Percentiles rank a stretch among this genome's conserved stretches.
These are phyloP conservation scores for Melanargia galathea DNA, from an alignment of 2,888 invertebrate species.

Conservation along the genomic window DNA sequence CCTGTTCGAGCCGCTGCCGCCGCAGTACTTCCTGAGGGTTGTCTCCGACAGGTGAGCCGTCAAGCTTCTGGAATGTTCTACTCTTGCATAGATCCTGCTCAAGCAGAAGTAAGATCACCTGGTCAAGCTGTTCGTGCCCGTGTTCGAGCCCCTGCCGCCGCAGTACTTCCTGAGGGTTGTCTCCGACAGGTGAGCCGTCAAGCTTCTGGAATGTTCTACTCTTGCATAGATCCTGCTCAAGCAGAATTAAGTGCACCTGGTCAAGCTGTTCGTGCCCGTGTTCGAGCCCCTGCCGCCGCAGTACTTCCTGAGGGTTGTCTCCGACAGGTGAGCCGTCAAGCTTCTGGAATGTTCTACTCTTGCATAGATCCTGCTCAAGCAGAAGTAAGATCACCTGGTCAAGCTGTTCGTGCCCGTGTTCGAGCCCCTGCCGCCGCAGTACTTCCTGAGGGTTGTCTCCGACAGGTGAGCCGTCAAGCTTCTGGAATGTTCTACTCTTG, in stretches of 20 bases:
- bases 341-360: background rate
- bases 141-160: slow-evolving; percentile 98
- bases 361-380: slow-evolving; percentile 92
- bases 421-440: slow-evolving; percentile 99
- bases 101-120: slow-evolving; percentile 98
- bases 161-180: slow-evolving; percentile 97
- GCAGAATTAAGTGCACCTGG: slow-evolving; percentile 96
- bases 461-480: slow-evolving; percentile 81
- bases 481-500: slow-evolving; percentile 70
- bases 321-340: slow-evolving; percentile 83
- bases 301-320: slow-evolving; percentile 95
- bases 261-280: slow-evolving; percentile 99
- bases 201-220: no score
- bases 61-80: background rate
- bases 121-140: slow-evolving; percentile 98
- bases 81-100: slow-evolving; percentile 88
- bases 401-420: slow-evolving; percentile 99
- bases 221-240: slow-evolving; percentile 97
- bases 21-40: slow-evolving; percentile 97
- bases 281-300: slow-evolving; percentile 99
- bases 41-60: slow-evolving; percentile 88
- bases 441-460: slow-evolving; percentile 95
- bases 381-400: slow-evolving; percentile 97
- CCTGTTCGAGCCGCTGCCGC: slow-evolving; percentile 98
- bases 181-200: slow-evolving; percentile 85